These are phyloP conservation scores for Adelosebastes latens DNA, from an alignment of 2,797 vertebrate genomes.

Conservation along the genomic window DNA sequence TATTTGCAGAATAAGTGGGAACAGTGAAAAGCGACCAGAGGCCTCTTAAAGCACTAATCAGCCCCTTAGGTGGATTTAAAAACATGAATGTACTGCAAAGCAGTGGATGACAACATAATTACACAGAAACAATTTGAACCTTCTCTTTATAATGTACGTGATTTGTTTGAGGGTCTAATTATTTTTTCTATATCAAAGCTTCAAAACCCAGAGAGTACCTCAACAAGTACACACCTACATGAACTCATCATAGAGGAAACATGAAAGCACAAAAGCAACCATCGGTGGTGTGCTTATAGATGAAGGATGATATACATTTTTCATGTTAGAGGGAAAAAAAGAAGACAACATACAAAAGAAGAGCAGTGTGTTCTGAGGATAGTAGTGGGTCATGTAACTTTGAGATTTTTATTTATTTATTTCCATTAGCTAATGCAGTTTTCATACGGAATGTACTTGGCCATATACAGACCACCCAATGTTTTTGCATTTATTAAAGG, in stretches of 20 bases:
- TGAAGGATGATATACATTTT: not conserved
- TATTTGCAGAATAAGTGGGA: not conserved
- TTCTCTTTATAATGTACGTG: not conserved
- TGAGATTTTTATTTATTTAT: not conserved
- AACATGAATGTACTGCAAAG: conserved; percentile 2
- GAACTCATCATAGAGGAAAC: not conserved
- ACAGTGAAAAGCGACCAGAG: not conserved
- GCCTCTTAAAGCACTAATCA: not conserved
- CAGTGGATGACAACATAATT: conserved; percentile 15
- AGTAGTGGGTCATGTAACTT: not conserved
- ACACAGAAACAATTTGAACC: not conserved
- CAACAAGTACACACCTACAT: not conserved
- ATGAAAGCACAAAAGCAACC: not conserved
- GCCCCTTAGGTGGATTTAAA: not conserved
- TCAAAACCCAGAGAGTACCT: not conserved
- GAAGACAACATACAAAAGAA: not conserved
- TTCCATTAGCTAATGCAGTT: not conserved
- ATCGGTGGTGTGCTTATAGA: not conserved
- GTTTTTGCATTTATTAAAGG: no score
- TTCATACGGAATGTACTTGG: not conserved
- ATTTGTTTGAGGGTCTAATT: conserved; percentile 7
- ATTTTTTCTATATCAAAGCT: not conserved
- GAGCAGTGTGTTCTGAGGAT: not conserved
- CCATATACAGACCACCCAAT: no score
- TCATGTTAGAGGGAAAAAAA: not conserved